Evolutionary conservation across 2,113 vertebrate genomes (phyloP).

Genomic region (Muscicapa adusta): DNA sequence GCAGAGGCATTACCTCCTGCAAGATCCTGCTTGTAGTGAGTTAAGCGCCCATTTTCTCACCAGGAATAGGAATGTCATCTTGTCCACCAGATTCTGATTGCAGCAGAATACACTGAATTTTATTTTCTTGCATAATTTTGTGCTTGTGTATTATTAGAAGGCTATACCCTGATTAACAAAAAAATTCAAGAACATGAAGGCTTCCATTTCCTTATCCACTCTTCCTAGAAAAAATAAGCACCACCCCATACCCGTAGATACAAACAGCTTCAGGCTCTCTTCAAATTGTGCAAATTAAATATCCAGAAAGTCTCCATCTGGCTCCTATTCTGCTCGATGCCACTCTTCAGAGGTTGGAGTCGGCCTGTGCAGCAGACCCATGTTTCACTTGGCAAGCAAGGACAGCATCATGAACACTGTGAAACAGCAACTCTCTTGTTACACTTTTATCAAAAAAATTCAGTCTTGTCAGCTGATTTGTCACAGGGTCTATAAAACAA

Average conservation of each 20-base stretch:
- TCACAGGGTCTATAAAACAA: slow-evolving; percentile 76
- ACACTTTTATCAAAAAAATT: slow-evolving; percentile 80
- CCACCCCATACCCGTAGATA: slow-evolving; percentile 8
- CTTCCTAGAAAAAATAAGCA: neutral
- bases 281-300: slow-evolving; percentile 50
- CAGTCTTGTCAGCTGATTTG: slow-evolving; percentile 79
- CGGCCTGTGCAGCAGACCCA: neutral
- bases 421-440: slow-evolving; percentile 79
- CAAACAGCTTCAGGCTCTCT: neutral
- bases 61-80: slow-evolving; percentile 2
- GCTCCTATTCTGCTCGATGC: neutral
- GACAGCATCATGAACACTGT: slow-evolving; percentile 88
- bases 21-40: neutral
- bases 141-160: neutral
- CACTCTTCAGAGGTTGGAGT: neutral
- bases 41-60: slow-evolving; percentile 39
- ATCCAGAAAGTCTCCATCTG: neutral
- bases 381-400: slow-evolving; percentile 72
- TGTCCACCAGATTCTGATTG: neutral
- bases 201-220: neutral
- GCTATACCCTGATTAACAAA: neutral
- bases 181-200: slow-evolving; percentile 4
- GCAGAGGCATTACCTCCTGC: slow-evolving; percentile 9
- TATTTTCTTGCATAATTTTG: slow-evolving; percentile 6
- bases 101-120: neutral